Base-by-base conservation (phyloP, 2,888 invertebrate species). In the Bursaphelenchus okinawaensis region DNA sequence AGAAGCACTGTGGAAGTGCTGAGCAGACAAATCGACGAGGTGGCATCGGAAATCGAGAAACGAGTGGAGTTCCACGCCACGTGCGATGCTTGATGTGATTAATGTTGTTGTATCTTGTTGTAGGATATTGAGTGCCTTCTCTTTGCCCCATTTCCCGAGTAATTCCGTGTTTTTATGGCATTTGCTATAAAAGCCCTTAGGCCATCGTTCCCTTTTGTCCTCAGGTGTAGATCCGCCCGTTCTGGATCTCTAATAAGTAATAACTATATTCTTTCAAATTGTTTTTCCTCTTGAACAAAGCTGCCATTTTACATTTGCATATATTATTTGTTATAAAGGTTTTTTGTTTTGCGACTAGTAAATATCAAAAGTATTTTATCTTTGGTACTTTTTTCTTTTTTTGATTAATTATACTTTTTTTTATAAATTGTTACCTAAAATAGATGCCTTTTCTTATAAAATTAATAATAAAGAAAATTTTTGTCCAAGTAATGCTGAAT, bases 1-100 rank as follows among this genome's bases (percentile, higher is more conserved):
- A 63, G 74, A 52, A 55, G 62, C 26, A 62, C 68, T n/a, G 60
- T 79, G 19, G 75, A 71, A 8, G 68, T 70, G 50, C 63, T 79
- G 58, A 69, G 67, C 40, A 63, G 67, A 0, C 66, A 78, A 50
- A 68, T 79, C 54, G 76, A 79, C 52, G 63, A 67, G 23, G 73
- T 80, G 31, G 72, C 78, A 19, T 40, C 64, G 9, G 70, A 75
- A 22, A 79, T 79, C 54, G 75, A 74, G 20, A 66, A 68, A 24
- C 70, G 73, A 28, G 75, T 75, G 22, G 76, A 78, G 57, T 79
- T 68, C 68, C 76, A 78, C 65, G 67, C 74, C 28, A 77, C 72
- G 7, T 79, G 79, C 65, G 76, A 76, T 62, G 70, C 73, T 8
- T 75, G 66, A 54, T 40, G 16, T 12, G 40, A 40, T n/a, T 40